Percentiles rank a stretch among this genome's conserved stretches.
Evolutionary conservation across 2,797 vertebrate genomes (phyloP).

Genomic region (Amniataba percoides): DNA sequence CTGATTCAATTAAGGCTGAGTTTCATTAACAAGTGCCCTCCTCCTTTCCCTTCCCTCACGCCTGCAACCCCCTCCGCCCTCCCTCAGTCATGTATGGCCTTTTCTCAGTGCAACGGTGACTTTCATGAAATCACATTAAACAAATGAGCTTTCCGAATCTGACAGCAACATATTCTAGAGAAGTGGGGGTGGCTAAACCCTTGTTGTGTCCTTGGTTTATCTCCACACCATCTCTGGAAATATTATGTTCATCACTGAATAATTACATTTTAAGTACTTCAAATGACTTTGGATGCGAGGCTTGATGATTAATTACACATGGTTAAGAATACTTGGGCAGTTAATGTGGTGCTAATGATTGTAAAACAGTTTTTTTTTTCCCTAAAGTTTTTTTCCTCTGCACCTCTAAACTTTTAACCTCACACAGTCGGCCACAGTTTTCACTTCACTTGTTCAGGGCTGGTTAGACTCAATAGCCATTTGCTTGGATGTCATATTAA

Average conservation of each 20-base stretch:
- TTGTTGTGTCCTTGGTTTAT: conserved; percentile 67
- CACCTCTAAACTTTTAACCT: conserved; percentile 33
- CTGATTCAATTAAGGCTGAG: conserved; percentile 80
- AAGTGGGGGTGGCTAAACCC: conserved; percentile 59
- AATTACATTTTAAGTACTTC: conserved; percentile 84
- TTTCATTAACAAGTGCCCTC: conserved; percentile 73
- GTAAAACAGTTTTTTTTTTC: conserved; percentile 45
- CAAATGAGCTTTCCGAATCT: conserved; percentile 71
- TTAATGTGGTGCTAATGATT: conserved; percentile 75
- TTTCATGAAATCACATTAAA: conserved; percentile 79
- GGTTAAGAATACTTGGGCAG: conserved; percentile 59
- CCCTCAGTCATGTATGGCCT: conserved; percentile 65
- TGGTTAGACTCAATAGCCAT: background rate
- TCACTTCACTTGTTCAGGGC: conserved; percentile 2
- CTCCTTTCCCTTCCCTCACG: conserved; percentile 18
- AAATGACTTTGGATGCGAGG: conserved; percentile 76
- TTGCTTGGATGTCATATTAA: conserved; percentile 16
- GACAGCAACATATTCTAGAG: conserved; percentile 64
- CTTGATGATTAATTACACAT: conserved; percentile 80
- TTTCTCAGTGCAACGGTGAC: conserved; percentile 57
- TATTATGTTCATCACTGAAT: conserved; percentile 78
- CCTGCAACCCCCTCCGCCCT: conserved; percentile 35
- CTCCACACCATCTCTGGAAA: conserved; percentile 64
- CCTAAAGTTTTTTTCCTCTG: conserved; percentile 30
- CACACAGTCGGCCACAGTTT: background rate